Evolutionary conservation across 2,888 invertebrate genomes (phyloP).

Genomic region (Nymphalis urticae): DNA sequence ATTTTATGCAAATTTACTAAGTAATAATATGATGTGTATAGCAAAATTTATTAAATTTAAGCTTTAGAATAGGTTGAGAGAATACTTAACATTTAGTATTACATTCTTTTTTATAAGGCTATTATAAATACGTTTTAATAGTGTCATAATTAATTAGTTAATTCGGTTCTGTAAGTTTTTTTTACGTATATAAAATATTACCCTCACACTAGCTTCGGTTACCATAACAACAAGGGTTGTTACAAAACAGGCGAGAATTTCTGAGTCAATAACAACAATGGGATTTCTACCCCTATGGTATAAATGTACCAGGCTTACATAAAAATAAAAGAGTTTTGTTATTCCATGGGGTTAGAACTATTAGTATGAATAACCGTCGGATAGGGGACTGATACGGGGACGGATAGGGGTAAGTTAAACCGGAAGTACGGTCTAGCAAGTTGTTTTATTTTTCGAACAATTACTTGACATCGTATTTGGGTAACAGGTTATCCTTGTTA

Average conservation of each 20-base stretch:
- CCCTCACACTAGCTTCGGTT: background rate
- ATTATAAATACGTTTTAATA: too few species aligned
- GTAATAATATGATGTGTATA: background rate
- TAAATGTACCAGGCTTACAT: slow-evolving; percentile 63
- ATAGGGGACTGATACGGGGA: slow-evolving; percentile 30
- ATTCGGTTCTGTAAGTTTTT: too few species aligned
- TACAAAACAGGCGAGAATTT: background rate
- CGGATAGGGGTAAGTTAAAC: slow-evolving; percentile 11
- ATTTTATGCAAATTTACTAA: background rate
- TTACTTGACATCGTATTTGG: background rate
- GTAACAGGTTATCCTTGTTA: background rate
- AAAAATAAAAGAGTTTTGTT: slow-evolving; percentile 53
- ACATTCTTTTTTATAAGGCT: too few species aligned
- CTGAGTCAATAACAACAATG: slow-evolving; percentile 47
- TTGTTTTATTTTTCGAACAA: slow-evolving; percentile 7
- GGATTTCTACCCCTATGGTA: slow-evolving; percentile 64
- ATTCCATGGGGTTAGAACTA: slow-evolving; percentile 36
- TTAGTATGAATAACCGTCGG: slow-evolving; percentile 22
- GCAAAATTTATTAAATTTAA: too few species aligned
- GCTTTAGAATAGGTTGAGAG: too few species aligned
- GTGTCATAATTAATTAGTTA: too few species aligned
- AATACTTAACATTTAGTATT: too few species aligned
- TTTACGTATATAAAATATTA: background rate
- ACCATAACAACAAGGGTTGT: slow-evolving; percentile 1
- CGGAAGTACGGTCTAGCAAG: slow-evolving; percentile 24